These are phyloP conservation scores for Philantomba maxwellii DNA, from an alignment of 2,113 vertebrate genomes.

Conservation along the genomic window DNA sequence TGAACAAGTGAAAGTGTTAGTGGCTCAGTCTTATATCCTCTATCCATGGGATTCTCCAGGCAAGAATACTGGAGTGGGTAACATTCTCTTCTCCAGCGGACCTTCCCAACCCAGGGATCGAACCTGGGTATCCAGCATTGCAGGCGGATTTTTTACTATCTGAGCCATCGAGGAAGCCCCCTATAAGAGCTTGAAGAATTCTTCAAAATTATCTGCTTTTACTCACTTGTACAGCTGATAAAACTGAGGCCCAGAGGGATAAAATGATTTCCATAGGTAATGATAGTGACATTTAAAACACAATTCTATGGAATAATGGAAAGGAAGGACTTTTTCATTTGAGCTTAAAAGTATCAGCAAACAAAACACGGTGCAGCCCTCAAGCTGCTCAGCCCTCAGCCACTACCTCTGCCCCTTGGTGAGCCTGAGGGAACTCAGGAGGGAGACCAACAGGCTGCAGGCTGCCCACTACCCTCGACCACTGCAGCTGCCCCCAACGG, in stretches of 20 bases:
- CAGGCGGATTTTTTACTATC: background rate
- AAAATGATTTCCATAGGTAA: background rate
- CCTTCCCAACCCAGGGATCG: background rate
- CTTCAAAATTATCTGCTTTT: background rate
- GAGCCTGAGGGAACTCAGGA: background rate
- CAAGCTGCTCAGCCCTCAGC: background rate
- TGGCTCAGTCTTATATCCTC: no score
- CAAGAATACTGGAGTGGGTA: no score
- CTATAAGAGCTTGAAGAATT: background rate
- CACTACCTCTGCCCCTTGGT: background rate
- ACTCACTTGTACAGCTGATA: background rate
- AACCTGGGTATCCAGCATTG: background rate
- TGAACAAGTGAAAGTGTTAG: no score
- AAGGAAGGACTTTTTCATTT: background rate
- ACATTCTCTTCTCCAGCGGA: background rate
- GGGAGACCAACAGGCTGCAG: background rate
- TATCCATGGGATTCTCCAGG: no score
- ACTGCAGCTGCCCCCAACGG: rapidly evolving
- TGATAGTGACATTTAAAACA: background rate
- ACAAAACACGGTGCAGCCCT: background rate
- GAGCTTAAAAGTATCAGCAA: background rate
- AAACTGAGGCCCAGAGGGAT: background rate
- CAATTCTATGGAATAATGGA: background rate
- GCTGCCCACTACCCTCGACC: no score
- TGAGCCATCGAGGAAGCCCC: background rate